phyloP scores from a whole-genome alignment of 2,797 vertebrate species.

The Acanthornis magna region DNA sequence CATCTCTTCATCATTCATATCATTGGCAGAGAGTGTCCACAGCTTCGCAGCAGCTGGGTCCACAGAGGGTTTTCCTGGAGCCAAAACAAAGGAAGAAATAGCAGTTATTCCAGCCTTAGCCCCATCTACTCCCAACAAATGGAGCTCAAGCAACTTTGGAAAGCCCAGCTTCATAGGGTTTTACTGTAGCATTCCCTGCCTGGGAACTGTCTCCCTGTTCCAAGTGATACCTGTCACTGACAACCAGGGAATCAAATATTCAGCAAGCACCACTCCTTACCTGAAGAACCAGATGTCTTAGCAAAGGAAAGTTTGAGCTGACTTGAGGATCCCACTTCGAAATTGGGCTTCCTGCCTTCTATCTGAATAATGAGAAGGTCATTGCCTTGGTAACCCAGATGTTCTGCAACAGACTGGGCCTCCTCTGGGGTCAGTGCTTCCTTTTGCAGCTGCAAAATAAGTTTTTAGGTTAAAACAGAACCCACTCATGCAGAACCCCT shows the following conservation, averaged over 20 bases:
- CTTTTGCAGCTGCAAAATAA: conserved; percentile 78
- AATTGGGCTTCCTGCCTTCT: conserved; percentile 88
- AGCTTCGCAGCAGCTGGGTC: conserved; percentile 84
- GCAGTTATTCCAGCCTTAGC: background rate
- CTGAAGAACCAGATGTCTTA: conserved; percentile 77
- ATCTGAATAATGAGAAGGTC: conserved; percentile 75
- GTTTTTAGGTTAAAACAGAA: background rate
- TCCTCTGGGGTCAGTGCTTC: conserved; percentile 73
- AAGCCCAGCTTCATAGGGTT: background rate
- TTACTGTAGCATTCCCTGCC: background rate
- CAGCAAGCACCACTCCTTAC: conserved; percentile 46
- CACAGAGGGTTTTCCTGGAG: conserved; percentile 82
- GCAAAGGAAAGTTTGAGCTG: conserved; percentile 85
- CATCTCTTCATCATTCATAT: conserved; percentile 88
- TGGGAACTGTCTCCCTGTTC: background rate
- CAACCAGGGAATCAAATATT: background rate
- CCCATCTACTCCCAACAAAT: background rate
- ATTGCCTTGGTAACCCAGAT: conserved; percentile 75
- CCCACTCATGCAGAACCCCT: background rate
- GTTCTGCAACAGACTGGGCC: conserved; percentile 48
- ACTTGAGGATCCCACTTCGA: conserved; percentile 91
- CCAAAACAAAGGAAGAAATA: background rate
- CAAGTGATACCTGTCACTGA: background rate
- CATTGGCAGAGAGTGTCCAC: conserved; percentile 91
- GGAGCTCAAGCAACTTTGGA: background rate